Evolutionary conservation across 2,113 vertebrate genomes (phyloP), one percentile per base, ranked within the genome.

Genomic region (Propithecus coquereli): DNA sequence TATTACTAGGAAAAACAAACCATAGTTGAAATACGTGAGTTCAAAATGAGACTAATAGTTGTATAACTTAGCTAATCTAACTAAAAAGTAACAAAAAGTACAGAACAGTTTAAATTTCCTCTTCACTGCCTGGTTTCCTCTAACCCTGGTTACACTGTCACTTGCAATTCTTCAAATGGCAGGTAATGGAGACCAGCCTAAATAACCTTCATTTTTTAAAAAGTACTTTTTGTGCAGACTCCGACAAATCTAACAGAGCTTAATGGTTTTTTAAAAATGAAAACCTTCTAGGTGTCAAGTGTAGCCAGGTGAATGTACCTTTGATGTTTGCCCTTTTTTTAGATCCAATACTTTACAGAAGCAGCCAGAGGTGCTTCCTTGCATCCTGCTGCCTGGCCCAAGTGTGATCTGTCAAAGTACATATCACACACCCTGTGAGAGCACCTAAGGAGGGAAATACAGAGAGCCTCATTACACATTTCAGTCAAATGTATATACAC

Each of bases 151-250:
- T 92, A 93, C 43, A 96, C 14, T 70, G 14, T 37, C 61, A 89
- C 37, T 71, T 94, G 16, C 6, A 88, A 0, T 68, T 96, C 37
- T 96, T 90, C 68, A 94, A 63, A 91, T 65, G 71, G 3, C 27
- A 86, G 14, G 13, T 70, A 88, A 80, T 27, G 47, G 68, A 83
- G 61, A 77, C 37, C 30, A 84, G 14, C 16, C 50, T 54, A 91
- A 87, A 88, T 79, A 91, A 71, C 3, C 14, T 57, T 40, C 40
- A n/a, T n/a, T n/a, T 90, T 86, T 74, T 61, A 59, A 68, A 40
- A 85, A 50, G 20, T 91, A 30, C 2, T 79, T 70, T 96, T 96
- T 71, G 73, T 87, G 83, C 6, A 87, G 77, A 93, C 40, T 87
- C 37, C 80, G 45, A 68, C 70, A 80, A 86, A 83, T 76, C 32